These are phyloP conservation scores for Sciaenops ocellatus DNA, from an alignment of 2,797 vertebrate genomes.

Conservation along the genomic window DNA sequence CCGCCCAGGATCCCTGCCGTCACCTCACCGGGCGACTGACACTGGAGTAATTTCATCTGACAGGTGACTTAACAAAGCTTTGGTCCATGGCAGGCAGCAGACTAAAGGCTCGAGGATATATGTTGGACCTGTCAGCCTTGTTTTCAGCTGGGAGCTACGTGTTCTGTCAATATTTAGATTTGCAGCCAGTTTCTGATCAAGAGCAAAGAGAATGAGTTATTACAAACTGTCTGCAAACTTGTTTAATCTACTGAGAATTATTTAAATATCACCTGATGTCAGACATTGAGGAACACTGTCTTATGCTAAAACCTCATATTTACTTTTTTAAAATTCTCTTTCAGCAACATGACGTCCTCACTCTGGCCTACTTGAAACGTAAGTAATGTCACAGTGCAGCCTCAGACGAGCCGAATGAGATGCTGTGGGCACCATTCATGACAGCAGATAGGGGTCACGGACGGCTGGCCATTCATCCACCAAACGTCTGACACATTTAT, in stretches of 20 bases:
- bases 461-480: slow-evolving; percentile 45
- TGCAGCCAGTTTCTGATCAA: slow-evolving; percentile 34
- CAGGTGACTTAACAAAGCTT: slow-evolving; percentile 82
- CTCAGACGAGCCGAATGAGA: slow-evolving; percentile 53
- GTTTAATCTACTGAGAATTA: slow-evolving; percentile 7
- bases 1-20: slow-evolving; percentile 56
- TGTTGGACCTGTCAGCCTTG: slow-evolving; percentile 46
- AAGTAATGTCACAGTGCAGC: slow-evolving; percentile 20
- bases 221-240: background rate
- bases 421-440: slow-evolving; percentile 34
- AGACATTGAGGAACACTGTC: background rate
- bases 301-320: slow-evolving; percentile 16
- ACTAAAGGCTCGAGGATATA: slow-evolving; percentile 48
- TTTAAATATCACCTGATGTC: slow-evolving; percentile 9
- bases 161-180: slow-evolving; percentile 62
- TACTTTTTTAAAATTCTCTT: background rate
- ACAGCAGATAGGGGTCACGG: slow-evolving; percentile 61
- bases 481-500: slow-evolving; percentile 73
- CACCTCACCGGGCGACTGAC: slow-evolving; percentile 59
- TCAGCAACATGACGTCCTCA: background rate
- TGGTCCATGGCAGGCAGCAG: slow-evolving; percentile 67
- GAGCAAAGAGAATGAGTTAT: slow-evolving; percentile 35
- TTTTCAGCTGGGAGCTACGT: slow-evolving; percentile 53
- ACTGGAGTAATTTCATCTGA: slow-evolving; percentile 79
- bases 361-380: slow-evolving; percentile 7